Evolutionary conservation across 2,888 invertebrate species (phyloP), one percentile per base, ranked within the genome.

Genomic region (Lasius platythorax): DNA sequence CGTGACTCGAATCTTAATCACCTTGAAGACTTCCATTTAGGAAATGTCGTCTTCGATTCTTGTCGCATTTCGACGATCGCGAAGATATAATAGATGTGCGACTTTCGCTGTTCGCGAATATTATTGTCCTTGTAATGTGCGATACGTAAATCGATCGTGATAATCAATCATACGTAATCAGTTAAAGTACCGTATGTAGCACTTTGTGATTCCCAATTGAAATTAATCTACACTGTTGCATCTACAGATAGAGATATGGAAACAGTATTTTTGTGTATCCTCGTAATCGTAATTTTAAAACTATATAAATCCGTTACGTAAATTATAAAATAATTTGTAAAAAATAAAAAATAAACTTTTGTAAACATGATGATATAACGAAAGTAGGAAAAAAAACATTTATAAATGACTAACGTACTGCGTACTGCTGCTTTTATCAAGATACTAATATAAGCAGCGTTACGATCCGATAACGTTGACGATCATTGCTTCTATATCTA

Each of bases 11-110:
- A 56, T 61, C 56, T 30, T 3, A 73, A 73, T 18, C 81, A 73
- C 53, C 63, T 87, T 81, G 64, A 70, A 63, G 15, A 61, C 11
- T 75, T n/a, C 58, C 30, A 50, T 87, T 85, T 79, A 61, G 40
- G 43, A 30, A 64, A 40, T 30, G 33, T 68, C 37, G 12, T 53
- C 5, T 56, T 67, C 75, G 61, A 37, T 75, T 61, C 53, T n/a
- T 18, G 53, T 53, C n/a, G n/a, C 8, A 53, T 53, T n/a, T 2
- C 5, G 18, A 50, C 3, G 30, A 43, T 66, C 63, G 15, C 50
- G 43, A 56, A 23, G 23, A 56, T 23, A 23, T 1, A 2, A 73
- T 23, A 23, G 9, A 23, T 23, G 23, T 8, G 46, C n/a, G 43
- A 30, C 11, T 76, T 58, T 70, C 23, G 23, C 72, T 70, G 61